phyloP scores from a whole-genome alignment of 2,113 vertebrate genomes.

The Mormoops blainvillei region DNA sequence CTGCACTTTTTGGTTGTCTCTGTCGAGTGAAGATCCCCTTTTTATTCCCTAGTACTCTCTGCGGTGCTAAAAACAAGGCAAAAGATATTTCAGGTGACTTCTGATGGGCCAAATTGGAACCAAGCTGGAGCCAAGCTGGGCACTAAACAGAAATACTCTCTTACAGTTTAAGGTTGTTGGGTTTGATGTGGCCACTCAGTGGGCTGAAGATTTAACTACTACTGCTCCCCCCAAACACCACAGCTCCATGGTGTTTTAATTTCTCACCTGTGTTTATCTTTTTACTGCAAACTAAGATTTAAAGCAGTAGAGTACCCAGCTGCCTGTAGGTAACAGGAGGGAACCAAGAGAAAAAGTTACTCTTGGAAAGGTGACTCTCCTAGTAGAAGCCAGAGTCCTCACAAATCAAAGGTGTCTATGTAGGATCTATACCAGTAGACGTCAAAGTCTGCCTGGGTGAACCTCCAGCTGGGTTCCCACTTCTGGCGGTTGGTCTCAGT shows the following conservation, averaged over 20 bases:
- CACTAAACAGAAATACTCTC: background rate
- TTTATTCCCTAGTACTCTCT: conserved; percentile 90
- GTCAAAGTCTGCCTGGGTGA: background rate
- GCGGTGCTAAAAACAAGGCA: conserved; percentile 77
- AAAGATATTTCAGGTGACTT: background rate
- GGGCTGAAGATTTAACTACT: background rate
- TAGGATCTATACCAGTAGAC: background rate
- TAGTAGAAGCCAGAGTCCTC: background rate
- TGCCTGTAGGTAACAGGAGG: background rate
- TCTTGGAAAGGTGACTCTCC: background rate
- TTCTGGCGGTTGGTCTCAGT: background rate
- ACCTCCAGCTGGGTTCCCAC: no score
- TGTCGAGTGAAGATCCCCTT: conserved; percentile 96
- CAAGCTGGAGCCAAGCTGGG: background rate
- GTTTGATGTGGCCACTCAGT: background rate
- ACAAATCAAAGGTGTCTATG: accelerated
- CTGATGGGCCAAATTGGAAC: background rate
- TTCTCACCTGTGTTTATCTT: background rate
- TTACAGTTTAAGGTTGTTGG: background rate
- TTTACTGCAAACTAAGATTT: background rate
- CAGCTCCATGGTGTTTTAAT: background rate
- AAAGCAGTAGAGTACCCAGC: background rate
- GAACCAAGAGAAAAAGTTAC: background rate
- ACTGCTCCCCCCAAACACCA: background rate
- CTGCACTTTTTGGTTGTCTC: conserved; percentile 92